Evolutionary conservation across 2,797 vertebrate genomes (phyloP).

Genomic region (Nannoperca australis): DNA sequence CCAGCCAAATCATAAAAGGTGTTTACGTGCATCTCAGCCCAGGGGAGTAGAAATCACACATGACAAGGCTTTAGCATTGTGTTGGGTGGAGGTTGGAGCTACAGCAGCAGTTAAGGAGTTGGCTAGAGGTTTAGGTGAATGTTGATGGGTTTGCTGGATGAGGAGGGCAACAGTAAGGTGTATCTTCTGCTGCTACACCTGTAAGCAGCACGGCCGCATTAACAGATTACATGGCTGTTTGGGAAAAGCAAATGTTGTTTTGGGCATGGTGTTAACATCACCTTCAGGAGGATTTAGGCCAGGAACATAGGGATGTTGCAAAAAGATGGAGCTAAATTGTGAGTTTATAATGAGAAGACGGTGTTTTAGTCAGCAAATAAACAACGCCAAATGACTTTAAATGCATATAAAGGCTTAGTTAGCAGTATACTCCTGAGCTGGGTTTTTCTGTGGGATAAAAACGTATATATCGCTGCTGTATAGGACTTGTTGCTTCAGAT

Average conservation of each 20-base stretch:
- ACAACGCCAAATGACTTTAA: background rate
- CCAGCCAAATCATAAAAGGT: conserved; percentile 74
- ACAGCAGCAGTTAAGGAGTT: conserved; percentile 19
- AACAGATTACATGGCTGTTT: conserved; percentile 64
- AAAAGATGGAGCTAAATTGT: conserved; percentile 24
- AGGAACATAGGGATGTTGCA: conserved; percentile 42
- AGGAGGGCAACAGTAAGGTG: conserved; percentile 24
- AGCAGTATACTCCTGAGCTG: background rate
- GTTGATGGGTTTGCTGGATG: conserved; percentile 53
- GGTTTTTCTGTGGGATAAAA: conserved; percentile 1
- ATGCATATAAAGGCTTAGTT: background rate
- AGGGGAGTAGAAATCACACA: conserved; percentile 69
- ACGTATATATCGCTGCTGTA: background rate
- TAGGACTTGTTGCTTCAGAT: conserved; percentile 32
- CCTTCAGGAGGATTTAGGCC: conserved; percentile 41
- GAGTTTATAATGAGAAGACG: conserved; percentile 33
- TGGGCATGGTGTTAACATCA: conserved; percentile 54
- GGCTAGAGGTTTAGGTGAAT: conserved; percentile 40
- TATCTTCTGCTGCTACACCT: conserved; percentile 52
- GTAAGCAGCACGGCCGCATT: conserved; percentile 44
- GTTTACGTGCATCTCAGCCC: conserved; percentile 74
- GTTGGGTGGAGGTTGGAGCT: conserved; percentile 26
- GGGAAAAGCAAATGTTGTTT: conserved; percentile 69
- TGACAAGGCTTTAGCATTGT: conserved; percentile 70
- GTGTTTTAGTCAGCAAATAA: conserved; percentile 21